phyloP scores from a whole-genome alignment of 2,797 vertebrate species.

The Tokudaia muenninki region DNA sequence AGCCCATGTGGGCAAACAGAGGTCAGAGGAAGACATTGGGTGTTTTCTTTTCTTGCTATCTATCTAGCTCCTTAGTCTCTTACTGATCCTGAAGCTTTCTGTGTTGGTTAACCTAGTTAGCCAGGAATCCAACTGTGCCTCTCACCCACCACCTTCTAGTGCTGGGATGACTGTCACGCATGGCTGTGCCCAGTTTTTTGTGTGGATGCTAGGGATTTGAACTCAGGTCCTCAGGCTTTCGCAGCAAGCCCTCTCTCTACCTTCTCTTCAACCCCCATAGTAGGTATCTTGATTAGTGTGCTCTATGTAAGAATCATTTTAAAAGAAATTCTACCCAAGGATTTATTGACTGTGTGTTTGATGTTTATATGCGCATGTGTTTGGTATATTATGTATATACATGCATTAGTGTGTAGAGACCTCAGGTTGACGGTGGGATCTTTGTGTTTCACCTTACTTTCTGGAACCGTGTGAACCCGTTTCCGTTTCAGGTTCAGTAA shows the following conservation, averaged over 20 bases:
- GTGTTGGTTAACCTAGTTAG: neutral
- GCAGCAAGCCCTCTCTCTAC: neutral
- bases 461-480: neutral
- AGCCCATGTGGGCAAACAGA: neutral
- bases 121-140: neutral
- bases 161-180: neutral
- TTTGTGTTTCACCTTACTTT: neutral
- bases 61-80: neutral
- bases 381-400: neutral
- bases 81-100: too few relatives aligned
- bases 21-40: neutral
- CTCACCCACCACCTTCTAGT: neutral
- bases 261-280: neutral
- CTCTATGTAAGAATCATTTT: neutral
- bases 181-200: neutral
- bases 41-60: neutral
- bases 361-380: neutral
- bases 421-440: neutral
- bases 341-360: constrained; percentile 5
- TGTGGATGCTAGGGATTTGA: neutral
- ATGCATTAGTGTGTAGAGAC: neutral
- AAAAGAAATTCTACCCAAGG: neutral
- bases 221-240: neutral
- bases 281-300: neutral
- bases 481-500: neutral